These are phyloP conservation scores for Steinernema khuongi DNA, from an alignment of 1,140 invertebrate species.

Conservation along the genomic window DNA sequence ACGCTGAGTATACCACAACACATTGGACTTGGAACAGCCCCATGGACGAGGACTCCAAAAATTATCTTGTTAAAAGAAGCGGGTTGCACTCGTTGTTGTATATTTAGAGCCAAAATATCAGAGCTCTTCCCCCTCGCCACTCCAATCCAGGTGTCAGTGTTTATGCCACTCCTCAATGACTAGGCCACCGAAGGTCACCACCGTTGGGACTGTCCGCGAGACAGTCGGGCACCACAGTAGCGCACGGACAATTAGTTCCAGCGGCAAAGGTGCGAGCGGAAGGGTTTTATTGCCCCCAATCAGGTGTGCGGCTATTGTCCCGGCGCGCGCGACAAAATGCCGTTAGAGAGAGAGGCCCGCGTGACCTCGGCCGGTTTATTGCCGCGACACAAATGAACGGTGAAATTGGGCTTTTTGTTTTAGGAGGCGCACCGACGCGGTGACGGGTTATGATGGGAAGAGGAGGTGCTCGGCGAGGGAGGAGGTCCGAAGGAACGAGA, in stretches of 20 bases:
- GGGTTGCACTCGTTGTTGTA: no score
- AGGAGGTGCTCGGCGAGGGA: no score
- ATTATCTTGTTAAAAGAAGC: not conserved
- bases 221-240: not conserved
- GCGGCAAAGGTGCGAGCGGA: conserved; percentile 9
- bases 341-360: not conserved
- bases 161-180: not conserved
- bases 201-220: not conserved
- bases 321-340: not conserved
- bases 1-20: no score
- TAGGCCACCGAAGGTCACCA: not conserved
- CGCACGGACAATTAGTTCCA: not conserved
- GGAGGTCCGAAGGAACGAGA: no score
- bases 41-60: no score
- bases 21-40: no score
- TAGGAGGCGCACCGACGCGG: not conserved
- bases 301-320: not conserved
- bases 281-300: conserved; percentile 10
- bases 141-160: conserved; percentile 6
- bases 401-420: not conserved
- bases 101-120: not conserved
- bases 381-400: not conserved
- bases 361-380: not conserved
- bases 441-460: not conserved
- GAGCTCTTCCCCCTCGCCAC: no score